A percentile compares a stretch with the other conserved stretches of the same genome.
Evolutionary conservation across 2,113 vertebrate species (phyloP).

Genomic region (Nanorana parkeri): DNA sequence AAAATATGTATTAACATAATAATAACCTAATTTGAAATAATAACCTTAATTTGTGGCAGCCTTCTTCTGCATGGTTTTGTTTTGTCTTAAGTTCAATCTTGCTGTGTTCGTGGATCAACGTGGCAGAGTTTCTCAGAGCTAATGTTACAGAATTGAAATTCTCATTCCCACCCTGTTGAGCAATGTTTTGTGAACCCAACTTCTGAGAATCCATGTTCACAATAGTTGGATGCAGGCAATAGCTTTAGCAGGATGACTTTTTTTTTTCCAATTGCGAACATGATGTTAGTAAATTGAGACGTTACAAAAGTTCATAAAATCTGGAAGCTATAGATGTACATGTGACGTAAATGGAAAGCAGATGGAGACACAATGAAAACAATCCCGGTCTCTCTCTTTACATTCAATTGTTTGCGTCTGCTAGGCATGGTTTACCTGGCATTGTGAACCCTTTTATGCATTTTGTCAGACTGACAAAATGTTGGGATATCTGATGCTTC

Average conservation of each 20-base stretch:
- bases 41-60: too few species aligned
- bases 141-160: too few species aligned
- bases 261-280: neutral
- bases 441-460: too few species aligned
- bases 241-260: neutral
- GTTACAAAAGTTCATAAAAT: neutral
- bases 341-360: conserved; percentile 7
- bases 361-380: conserved; percentile 17
- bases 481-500: too few species aligned
- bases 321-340: neutral
- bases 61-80: neutral
- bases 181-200: neutral
- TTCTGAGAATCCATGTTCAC: neutral
- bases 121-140: too few species aligned
- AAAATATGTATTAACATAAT: too few species aligned
- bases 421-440: too few species aligned
- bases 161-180: neutral
- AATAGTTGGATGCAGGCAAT: neutral
- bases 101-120: too few species aligned
- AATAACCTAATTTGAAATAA: too few species aligned
- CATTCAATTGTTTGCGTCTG: too few species aligned
- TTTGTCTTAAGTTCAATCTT: neutral
- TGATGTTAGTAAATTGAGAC: neutral
- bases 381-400: neutral
- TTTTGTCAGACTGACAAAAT: too few species aligned